Conservation (phyloP, 2,888 invertebrate species). For the Philonicus albiceps region DNA sequence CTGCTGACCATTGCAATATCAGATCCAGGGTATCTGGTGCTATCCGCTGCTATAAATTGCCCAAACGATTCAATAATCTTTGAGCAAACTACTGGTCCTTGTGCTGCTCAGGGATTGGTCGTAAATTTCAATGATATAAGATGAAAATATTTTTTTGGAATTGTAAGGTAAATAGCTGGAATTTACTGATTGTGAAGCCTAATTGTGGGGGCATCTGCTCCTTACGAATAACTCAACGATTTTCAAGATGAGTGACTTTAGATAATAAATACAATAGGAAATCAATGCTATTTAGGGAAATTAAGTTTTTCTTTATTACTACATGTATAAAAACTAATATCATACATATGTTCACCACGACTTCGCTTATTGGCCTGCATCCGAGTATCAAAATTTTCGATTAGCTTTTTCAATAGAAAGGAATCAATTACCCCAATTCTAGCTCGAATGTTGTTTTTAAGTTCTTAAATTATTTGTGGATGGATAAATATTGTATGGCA, state of each 20-base stretch:
- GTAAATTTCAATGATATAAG: neutral
- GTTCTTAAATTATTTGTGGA: no score
- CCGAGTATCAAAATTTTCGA: no score
- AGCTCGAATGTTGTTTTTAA: no score
- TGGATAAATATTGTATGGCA: no score
- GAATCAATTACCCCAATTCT: no score
- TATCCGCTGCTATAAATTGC: neutral
- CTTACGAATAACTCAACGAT: neutral
- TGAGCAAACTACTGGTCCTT: neutral
- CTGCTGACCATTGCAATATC: neutral
- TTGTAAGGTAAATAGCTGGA: neutral
- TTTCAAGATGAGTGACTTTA: neutral
- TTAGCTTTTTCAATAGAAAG: no score
- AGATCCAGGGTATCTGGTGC: neutral
- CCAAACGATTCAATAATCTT: neutral
- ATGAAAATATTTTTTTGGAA: neutral
- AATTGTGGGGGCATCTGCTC: neutral
- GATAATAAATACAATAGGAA: no score
- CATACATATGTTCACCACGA: no score
- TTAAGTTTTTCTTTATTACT: no score
- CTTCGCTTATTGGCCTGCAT: no score
- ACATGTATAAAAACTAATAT: no score
- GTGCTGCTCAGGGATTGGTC: neutral
- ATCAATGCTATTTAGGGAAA: no score
- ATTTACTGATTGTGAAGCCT: neutral